Conservation (phyloP, 2,113 vertebrate genomes). For the Pelusios castaneus region DNA sequence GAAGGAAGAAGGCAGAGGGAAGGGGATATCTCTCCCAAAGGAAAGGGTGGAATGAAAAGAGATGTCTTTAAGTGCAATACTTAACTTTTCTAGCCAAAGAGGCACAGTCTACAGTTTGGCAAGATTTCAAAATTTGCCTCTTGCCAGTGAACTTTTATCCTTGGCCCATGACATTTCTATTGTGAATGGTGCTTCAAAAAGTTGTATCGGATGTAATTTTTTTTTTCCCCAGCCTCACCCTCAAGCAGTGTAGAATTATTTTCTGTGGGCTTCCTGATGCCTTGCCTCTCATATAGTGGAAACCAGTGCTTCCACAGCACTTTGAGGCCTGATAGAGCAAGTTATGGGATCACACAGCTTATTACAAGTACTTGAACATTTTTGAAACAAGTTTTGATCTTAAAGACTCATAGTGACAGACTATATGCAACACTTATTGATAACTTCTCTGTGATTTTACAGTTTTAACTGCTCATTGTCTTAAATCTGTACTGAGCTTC, state of each 20-base stretch:
- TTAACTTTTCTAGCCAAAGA: not conserved
- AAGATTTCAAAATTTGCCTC: not conserved
- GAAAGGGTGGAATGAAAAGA: not conserved
- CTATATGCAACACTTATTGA: not conserved
- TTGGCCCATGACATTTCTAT: not conserved
- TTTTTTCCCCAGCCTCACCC: not conserved
- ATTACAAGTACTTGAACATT: not conserved
- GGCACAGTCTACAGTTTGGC: not conserved
- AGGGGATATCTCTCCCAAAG: not conserved
- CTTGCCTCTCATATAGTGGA: not conserved
- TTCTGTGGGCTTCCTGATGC: not conserved
- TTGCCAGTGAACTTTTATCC: rapidly evolving
- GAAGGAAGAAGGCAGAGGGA: too few species aligned
- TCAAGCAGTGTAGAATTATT: not conserved
- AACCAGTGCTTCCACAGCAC: not conserved
- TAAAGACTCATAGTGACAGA: not conserved
- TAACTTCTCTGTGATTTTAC: not conserved
- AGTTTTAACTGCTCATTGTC: not conserved
- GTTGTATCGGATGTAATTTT: not conserved
- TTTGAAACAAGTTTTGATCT: not conserved
- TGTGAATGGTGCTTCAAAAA: rapidly evolving
- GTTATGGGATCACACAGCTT: rapidly evolving
- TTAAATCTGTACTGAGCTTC: rapidly evolving
- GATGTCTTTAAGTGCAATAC: not conserved
- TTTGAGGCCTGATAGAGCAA: not conserved